Base-by-base conservation (phyloP, 2,888 invertebrate species). In the Oscheius sp. region DNA sequence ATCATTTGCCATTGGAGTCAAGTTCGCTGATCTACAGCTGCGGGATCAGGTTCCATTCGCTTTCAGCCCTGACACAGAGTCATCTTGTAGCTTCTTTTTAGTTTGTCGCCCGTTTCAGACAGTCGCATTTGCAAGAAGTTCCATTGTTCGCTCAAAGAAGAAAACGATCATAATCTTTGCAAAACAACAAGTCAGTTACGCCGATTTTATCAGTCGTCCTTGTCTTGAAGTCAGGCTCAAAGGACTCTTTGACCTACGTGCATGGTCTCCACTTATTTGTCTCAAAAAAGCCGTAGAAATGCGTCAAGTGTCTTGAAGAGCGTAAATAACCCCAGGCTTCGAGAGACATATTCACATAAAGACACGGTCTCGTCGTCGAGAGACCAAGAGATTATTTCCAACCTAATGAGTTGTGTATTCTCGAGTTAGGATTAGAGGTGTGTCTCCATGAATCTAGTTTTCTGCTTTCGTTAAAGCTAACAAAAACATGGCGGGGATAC, bases 21-120 rank as follows among this genome's bases (percentile, higher is more conserved):
- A 34, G 55, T 55, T 55, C 55, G 55, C 55, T 2, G n/a, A 20
- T 20, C 33, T 37, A 10, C 48, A 42, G 42, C 52, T n/a, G 29
- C 29, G 29, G 55, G 55, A 55, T 55, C 55, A 55, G 55, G 55
- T 55, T 55, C 55, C 55, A 55, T 34, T 55, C 55, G 37, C 55
- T 55, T 55, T 55, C 55, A 34, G 55, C n/a, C 53, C 27, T 53
- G 53, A 53, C 55, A 48, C 25, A 48, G 37, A 48, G 48, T 48
- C 17, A 55, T 55, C 37, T 55, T 55, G 55, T 55, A 55, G 55
- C 34, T 33, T 33, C 4, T 34, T 55, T 55, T 34, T 34, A n/a
- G 33, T 23, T 12, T 33, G 20, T 55, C 37, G 17, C 34, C 53
- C 48, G 48, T 48, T 48, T 20, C 48, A n/a, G n/a, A n/a, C n/a